phyloP scores from a whole-genome alignment of 2,113 vertebrate species.

The Smithornis capensis region DNA sequence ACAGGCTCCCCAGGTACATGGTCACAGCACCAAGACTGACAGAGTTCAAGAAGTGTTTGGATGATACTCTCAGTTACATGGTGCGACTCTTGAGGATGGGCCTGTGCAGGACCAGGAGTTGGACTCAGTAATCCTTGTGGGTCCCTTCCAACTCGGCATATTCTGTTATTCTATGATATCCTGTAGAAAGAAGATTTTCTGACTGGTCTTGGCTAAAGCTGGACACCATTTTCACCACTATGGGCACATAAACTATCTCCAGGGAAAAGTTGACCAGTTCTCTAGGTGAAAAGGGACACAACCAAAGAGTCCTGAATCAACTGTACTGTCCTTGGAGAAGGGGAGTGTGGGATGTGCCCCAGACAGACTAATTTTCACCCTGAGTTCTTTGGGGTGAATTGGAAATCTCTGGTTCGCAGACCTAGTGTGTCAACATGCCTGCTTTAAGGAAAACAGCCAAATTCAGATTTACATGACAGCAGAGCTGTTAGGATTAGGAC shows the following conservation, averaged over 20 bases:
- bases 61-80: too few relatives aligned
- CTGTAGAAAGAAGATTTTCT: neutral
- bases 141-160: too few relatives aligned
- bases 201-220: neutral
- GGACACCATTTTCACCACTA: neutral
- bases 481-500: neutral
- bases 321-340: neutral
- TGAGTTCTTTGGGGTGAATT: neutral
- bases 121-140: too few relatives aligned
- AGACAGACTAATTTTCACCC: neutral
- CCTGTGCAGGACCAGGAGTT: too few relatives aligned
- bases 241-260: neutral
- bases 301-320: neutral
- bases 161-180: neutral
- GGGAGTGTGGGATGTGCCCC: neutral
- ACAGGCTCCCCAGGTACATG: too few relatives aligned
- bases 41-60: too few relatives aligned
- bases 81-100: too few relatives aligned
- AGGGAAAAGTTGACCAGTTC: neutral
- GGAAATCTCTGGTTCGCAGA: neutral
- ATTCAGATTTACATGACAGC: neutral
- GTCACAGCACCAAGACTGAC: too few relatives aligned
- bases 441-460: neutral
- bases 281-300: neutral
- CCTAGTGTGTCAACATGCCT: neutral